Percentiles rank a stretch among this genome's conserved stretches.
Evolutionary conservation across 2,797 vertebrate genomes (phyloP).

Genomic region (Artibeus jamaicensis): DNA sequence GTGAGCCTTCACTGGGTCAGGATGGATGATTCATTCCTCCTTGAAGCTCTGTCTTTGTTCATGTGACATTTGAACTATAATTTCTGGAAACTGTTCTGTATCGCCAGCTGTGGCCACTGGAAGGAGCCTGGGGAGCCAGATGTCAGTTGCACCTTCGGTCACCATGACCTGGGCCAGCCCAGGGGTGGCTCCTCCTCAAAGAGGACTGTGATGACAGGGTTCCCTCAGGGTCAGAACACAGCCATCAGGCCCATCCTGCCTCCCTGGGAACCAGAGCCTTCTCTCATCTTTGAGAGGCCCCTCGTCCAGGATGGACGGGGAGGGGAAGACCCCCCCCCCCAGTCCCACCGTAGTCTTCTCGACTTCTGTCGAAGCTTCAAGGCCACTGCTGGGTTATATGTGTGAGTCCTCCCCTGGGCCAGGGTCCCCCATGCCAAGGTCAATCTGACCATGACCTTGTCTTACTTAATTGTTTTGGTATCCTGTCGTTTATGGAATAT

Average conservation of each 20-base stretch:
- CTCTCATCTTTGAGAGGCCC: not conserved
- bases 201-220: not conserved
- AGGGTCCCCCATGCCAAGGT: not conserved
- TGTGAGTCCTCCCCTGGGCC: not conserved
- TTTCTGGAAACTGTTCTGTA: not conserved
- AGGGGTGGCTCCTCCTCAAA: not conserved
- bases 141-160: conserved; percentile 34
- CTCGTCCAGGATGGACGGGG: not conserved
- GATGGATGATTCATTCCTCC: not conserved
- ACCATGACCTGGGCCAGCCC: conserved; percentile 37
- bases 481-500: not conserved
- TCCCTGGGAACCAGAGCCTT: not conserved
- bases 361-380: not conserved
- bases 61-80: not conserved
- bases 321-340: not conserved
- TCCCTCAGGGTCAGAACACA: not conserved
- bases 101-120: not conserved
- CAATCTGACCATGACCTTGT: conserved; percentile 1
- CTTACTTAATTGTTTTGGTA: not conserved
- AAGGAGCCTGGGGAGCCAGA: not conserved
- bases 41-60: not conserved
- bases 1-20: not conserved
- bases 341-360: not conserved
- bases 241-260: not conserved
- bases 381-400: accelerated